Evolutionary conservation across 2,113 vertebrate species (phyloP).

Genomic region (Scytalopus superciliaris): DNA sequence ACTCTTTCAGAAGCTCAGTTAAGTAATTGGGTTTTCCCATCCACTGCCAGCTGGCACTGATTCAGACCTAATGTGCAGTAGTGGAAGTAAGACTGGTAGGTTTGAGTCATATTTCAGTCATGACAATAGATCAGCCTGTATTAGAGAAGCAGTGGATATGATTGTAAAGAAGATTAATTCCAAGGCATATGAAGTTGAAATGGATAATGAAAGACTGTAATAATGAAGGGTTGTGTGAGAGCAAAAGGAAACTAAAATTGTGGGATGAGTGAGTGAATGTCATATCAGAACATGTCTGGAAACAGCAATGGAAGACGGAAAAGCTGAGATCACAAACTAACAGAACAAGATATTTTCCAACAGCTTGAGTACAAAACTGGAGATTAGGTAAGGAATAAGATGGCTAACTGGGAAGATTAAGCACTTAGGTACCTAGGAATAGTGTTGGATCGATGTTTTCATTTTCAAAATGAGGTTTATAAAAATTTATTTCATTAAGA

Average conservation of each 20-base stretch:
- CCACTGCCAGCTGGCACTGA: neutral
- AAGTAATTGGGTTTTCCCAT: neutral
- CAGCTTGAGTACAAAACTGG: neutral
- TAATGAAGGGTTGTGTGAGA: neutral
- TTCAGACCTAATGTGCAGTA: neutral
- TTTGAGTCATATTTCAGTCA: conserved; percentile 18
- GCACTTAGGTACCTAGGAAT: neutral
- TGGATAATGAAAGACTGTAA: neutral
- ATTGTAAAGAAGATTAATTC: neutral
- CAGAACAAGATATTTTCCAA: neutral
- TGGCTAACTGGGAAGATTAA: neutral
- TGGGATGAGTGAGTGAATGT: neutral
- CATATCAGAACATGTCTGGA: neutral
- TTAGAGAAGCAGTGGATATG: neutral
- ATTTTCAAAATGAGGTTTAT: neutral
- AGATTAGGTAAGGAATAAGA: neutral
- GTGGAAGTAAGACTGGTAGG: neutral
- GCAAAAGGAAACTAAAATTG: neutral
- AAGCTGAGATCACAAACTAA: neutral
- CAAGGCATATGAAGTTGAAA: neutral
- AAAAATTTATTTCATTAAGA: neutral
- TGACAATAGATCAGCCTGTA: neutral
- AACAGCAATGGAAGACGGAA: neutral
- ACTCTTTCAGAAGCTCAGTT: neutral
- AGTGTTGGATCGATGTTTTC: neutral